These are phyloP conservation scores for Ecdyonurus torrentis DNA, from an alignment of 2,888 invertebrate species.

Conservation along the genomic window DNA sequence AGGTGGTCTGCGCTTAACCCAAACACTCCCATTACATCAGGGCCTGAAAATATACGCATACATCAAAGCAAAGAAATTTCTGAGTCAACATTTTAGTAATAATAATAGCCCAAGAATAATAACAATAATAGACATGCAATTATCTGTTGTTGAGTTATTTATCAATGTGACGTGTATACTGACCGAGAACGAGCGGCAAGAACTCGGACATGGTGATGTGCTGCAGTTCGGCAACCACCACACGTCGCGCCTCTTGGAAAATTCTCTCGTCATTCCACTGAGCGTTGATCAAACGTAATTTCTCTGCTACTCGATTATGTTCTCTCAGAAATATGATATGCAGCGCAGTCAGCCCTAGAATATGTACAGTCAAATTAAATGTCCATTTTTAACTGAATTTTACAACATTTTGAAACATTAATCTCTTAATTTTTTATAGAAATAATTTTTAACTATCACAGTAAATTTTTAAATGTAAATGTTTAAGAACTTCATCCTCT, in stretches of 20 bases:
- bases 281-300: conserved; percentile 52
- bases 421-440: too few species aligned
- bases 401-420: too few species aligned
- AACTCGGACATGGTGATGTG: conserved; percentile 74
- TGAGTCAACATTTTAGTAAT: too few species aligned
- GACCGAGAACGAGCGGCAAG: conserved; percentile 60
- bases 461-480: too few species aligned
- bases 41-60: conserved; percentile 28
- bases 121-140: too few species aligned
- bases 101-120: too few species aligned
- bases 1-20: conserved; percentile 46
- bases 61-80: too few species aligned
- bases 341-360: conserved; percentile 40
- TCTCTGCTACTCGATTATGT: conserved; percentile 58
- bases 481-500: too few species aligned
- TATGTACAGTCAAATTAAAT: too few species aligned
- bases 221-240: conserved; percentile 65
- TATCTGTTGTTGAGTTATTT: too few species aligned
- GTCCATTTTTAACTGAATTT: too few species aligned
- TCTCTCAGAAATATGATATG: conserved; percentile 60
- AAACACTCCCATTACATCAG: conserved; percentile 56
- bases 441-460: too few species aligned
- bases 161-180: conserved; percentile 10
- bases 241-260: conserved; percentile 68
- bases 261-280: conserved; percentile 81